Evolutionary conservation across 2,113 vertebrate species (phyloP), one percentile per base, ranked within the genome.

Genomic region (Gorilla gorilla): DNA sequence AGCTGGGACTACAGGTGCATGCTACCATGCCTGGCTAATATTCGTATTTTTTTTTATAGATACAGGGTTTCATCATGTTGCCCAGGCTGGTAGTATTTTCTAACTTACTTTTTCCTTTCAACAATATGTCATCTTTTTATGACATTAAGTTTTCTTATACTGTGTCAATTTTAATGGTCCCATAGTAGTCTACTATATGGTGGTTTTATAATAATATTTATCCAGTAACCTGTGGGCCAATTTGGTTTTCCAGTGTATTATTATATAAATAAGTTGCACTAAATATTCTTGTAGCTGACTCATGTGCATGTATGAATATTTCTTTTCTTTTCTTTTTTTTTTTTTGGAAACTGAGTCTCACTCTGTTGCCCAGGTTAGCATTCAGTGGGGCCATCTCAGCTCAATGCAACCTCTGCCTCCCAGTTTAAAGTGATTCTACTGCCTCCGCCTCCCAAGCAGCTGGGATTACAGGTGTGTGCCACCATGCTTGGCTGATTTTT

Each of bases 181-280:
- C 45, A 81, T 27, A 85, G 45, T 50, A 35, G 30, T 25, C 38
- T 38, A 91, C 30, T 84, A 38, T 59, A 40, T 18, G 23, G 40
- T 86, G 52, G 13, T 94, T 59, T 86, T 89, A 66, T 64, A 95
- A 66, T 57, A 95, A 52, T 78, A 68, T 79, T 73, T 80, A 75
- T 16, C 30, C 16, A 70, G 27, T 70, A 18, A 86, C 9, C 25
- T 93, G 38, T 84, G 73, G 40, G 2, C 40, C 72, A 93, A 61
- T 96, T 96, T 73, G 78, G 72, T 35, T 52, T 96, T 96, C 40
- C 14, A 79, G 50, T 87, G 90, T 83, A 85, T 93, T 93, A 40
- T 92, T 76, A 68, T 78, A 61, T 38, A 73, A 87, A 64, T 40
- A 73, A 55, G 61, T 20, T 79, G 76, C 22, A 90, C n/a, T 87